A percentile compares a stretch with the other conserved stretches of the same genome.
Conservation (phyloP, 2,797 vertebrate genomes). For the Danio tinwini region DNA sequence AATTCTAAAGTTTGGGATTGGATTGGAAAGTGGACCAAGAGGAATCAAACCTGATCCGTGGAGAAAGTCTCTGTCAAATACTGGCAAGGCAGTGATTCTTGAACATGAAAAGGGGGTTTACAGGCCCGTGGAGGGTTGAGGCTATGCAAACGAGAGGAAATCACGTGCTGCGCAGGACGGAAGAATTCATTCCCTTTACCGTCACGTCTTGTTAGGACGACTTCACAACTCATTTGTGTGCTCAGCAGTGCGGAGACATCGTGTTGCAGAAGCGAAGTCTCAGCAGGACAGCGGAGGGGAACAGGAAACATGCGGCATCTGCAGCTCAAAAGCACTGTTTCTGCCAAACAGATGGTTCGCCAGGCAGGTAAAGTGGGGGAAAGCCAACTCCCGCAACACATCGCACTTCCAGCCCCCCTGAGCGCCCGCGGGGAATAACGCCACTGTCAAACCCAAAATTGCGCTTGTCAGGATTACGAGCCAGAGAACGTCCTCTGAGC, state of each 20-base stretch:
- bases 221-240: constrained; percentile 66
- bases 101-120: constrained; percentile 68
- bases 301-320: constrained; percentile 24
- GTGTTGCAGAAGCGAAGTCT: constrained; percentile 52
- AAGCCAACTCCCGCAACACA: constrained; percentile 4
- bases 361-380: constrained; percentile 29
- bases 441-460: constrained; percentile 24
- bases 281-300: neutral
- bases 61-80: constrained; percentile 63
- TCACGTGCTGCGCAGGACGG: constrained; percentile 47
- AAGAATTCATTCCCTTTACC: constrained; percentile 69
- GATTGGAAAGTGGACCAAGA: constrained; percentile 21
- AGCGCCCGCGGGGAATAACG: constrained; percentile 3
- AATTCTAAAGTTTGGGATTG: constrained; percentile 1
- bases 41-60: constrained; percentile 59
- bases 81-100: constrained; percentile 54
- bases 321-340: constrained; percentile 7
- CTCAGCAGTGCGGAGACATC: constrained; percentile 58
- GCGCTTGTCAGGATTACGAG: constrained; percentile 1
- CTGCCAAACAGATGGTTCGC: constrained; percentile 34
- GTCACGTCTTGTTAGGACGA: constrained; percentile 53
- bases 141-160: constrained; percentile 69
- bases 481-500: constrained; percentile 10
- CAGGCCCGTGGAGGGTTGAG: constrained; percentile 61
- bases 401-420: constrained; percentile 18